Base-by-base conservation (phyloP, 2,113 vertebrate genomes). In the Megatriorchis doriae region DNA sequence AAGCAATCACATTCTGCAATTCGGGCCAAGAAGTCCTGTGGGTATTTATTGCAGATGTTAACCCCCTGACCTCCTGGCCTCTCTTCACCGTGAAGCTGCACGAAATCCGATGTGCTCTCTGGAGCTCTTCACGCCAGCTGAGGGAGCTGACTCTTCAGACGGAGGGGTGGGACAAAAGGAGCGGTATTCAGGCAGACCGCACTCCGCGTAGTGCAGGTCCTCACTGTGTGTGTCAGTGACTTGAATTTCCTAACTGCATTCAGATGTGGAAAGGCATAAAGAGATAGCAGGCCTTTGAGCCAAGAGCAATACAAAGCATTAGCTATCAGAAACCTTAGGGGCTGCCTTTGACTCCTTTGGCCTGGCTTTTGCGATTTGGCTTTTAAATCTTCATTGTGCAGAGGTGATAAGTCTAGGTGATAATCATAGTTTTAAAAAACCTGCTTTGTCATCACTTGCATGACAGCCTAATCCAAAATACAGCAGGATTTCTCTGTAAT, bases 41-140 rank as follows among this genome's bases (percentile, higher is more conserved):
- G 70, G 82, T 93, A 81, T 96, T 95, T 83, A 93, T 22, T 62
- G 93, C 89, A 94, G 95, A 78, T 63, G 84, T 94, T 88, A 96
- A 90, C 89, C 89, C n/a, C 38, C 65, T 19, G 92, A 84, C 91
- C 88, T 78, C 16, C 65, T 4, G 3, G 80, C 58, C 78, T 79
- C 66, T 78, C 70, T 27, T 58, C 26, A 18, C 75, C 0, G 0
- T 19, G 53, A 34, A 89, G 59, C 5, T 90, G 67, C 77, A n/a
- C 43, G 58, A 25, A 66, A 88, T 55, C 8, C 12, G 58, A 4
- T 90, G 71, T 90, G 58, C 55, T 71, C 78, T 74, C 78, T 6
- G n/a, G 81, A 88, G 59, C 29, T 66, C n/a, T 45, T 73, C 38
- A 4, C 0, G 2, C 66, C 29, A 47, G 77, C 53, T 31, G 81